Conservation (phyloP, 2,888 invertebrate genomes). For the Chydorus sphaericus region DNA sequence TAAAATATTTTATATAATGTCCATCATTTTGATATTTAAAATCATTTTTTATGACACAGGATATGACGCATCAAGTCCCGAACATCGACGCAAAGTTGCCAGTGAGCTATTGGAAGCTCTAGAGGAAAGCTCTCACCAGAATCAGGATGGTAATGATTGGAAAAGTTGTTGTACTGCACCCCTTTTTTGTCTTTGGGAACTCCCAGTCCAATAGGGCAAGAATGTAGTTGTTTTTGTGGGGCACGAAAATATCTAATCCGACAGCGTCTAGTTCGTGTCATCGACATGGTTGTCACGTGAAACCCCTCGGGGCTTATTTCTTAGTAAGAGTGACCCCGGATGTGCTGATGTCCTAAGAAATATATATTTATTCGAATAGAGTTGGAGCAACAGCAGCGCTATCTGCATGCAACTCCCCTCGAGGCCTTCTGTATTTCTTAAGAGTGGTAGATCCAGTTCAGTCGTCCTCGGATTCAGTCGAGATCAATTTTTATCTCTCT, state of each 20-base stretch:
- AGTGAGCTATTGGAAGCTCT: slow-evolving; percentile 49
- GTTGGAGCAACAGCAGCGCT: no score
- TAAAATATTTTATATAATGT: slow-evolving; percentile 25
- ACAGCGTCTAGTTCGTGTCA: not conserved
- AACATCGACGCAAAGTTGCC: slow-evolving; percentile 44
- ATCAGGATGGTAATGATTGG: slow-evolving; percentile 26
- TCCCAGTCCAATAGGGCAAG: not conserved
- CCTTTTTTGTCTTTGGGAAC: not conserved
- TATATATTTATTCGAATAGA: no score
- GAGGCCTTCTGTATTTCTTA: no score
- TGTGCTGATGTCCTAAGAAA: no score
- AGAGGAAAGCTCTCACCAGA: slow-evolving; percentile 52
- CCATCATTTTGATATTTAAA: slow-evolving; percentile 5
- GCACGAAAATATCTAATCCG: not conserved
- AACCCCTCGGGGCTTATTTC: not conserved
- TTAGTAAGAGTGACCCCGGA: no score
- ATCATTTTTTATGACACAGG: no score
- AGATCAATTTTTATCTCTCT: no score
- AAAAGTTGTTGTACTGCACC: not conserved
- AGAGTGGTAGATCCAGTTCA: no score
- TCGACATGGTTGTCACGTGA: not conserved
- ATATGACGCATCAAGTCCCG: no score
- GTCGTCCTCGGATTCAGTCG: no score
- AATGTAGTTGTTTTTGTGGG: not conserved
- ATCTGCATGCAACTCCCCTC: no score